phyloP scores from a whole-genome alignment of 2,113 vertebrate species.

The Megaptera novaeangliae region DNA sequence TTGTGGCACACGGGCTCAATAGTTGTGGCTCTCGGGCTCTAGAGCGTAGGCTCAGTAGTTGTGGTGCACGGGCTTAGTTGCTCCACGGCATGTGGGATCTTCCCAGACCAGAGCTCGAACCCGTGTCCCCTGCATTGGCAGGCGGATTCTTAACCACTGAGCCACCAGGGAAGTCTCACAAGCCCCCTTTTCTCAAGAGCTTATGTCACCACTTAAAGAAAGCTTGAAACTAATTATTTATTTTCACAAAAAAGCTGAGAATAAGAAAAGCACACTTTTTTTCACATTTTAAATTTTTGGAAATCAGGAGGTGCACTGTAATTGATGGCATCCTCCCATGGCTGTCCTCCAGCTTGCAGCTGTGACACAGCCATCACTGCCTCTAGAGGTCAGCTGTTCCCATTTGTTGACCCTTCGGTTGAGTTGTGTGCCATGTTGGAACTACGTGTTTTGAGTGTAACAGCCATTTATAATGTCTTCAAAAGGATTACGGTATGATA shows the following conservation, averaged over 20 bases:
- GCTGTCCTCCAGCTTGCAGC: neutral
- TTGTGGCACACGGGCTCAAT: too few species aligned
- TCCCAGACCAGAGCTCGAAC: too few species aligned
- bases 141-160: too few species aligned
- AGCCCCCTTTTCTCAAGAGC: neutral
- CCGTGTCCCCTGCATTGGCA: too few species aligned
- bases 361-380: neutral
- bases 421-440: neutral
- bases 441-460: neutral
- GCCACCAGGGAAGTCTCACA: neutral
- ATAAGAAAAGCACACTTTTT: neutral
- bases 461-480: neutral
- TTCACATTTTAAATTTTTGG: neutral
- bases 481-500: neutral
- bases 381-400: neutral
- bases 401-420: neutral
- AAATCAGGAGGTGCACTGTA: neutral
- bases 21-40: too few species aligned
- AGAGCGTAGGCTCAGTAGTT: too few species aligned
- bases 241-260: neutral
- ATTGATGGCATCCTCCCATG: neutral
- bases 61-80: too few species aligned
- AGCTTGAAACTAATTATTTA: neutral
- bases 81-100: too few species aligned
- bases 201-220: neutral